phyloP scores from a whole-genome alignment of 2,888 invertebrate species.

The Andricus quercusramuli region DNA sequence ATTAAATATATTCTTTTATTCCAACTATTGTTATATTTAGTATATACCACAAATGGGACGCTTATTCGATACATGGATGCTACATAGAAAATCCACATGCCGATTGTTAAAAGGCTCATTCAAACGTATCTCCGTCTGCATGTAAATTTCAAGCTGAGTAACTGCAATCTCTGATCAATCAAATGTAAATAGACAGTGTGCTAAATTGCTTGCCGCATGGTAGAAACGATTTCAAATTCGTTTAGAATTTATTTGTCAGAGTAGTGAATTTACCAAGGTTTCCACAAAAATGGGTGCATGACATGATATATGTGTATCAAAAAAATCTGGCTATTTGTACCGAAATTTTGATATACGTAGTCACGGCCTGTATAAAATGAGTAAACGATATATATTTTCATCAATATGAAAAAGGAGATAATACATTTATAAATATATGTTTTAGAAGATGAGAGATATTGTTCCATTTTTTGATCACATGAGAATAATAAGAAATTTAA shows the following conservation, averaged over 20 bases:
- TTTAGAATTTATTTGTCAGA: neutral
- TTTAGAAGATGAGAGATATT: neutral
- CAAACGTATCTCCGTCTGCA: neutral
- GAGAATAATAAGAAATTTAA: neutral
- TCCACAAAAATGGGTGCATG: neutral
- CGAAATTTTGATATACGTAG: no score
- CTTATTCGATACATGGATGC: neutral
- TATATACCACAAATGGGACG: neutral
- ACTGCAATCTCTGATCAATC: constrained; percentile 19
- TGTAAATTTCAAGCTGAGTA: constrained; percentile 1
- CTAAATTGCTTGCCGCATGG: neutral
- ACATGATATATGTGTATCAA: neutral
- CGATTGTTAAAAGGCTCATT: neutral
- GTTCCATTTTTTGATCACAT: neutral
- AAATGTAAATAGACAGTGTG: constrained; percentile 10
- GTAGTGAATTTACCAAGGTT: no score
- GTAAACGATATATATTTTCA: neutral
- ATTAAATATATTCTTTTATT: neutral
- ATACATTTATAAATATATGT: neutral
- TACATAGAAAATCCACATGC: neutral
- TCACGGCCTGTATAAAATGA: neutral
- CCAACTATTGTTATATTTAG: neutral
- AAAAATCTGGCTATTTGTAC: no score
- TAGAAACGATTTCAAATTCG: neutral
- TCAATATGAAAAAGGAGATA: neutral